Evolutionary conservation across 2,888 invertebrate genomes (phyloP).

Genomic region (Polymixis flavicincta): DNA sequence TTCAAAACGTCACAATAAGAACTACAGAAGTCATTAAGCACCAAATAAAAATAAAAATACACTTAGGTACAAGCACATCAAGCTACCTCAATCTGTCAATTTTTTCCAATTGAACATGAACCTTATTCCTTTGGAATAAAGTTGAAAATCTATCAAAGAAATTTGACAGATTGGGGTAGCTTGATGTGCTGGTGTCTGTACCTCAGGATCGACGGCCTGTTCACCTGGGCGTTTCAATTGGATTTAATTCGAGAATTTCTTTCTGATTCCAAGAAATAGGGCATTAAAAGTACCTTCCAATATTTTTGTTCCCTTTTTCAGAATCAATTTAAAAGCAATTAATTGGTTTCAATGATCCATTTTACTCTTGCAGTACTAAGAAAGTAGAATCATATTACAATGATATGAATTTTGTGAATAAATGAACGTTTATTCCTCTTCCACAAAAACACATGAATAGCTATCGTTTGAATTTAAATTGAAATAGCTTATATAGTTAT

Average conservation of each 20-base stretch:
- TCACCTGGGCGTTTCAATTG: constrained; percentile 7
- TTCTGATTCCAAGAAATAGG: constrained; percentile 29
- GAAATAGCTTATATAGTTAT: no score
- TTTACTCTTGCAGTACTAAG: constrained; percentile 22
- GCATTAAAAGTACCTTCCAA: constrained; percentile 11
- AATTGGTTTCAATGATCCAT: constrained; percentile 20
- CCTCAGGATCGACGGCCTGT: no score
- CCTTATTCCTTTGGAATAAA: no score
- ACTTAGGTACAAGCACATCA: no score
- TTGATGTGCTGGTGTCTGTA: no score
- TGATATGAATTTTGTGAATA: constrained; percentile 16
- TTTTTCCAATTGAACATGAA: no score
- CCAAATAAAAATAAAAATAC: background rate
- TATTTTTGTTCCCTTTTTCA: constrained; percentile 8
- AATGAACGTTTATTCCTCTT: no score
- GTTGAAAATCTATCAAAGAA: no score
- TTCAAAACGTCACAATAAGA: background rate
- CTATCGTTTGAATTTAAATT: constrained; percentile 1
- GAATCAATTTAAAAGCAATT: constrained; percentile 46
- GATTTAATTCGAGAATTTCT: constrained; percentile 27
- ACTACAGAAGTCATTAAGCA: background rate
- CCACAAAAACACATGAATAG: no score
- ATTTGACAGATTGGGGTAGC: no score
- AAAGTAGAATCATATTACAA: constrained; percentile 19
- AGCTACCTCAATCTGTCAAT: no score